Evolutionary conservation across 2,888 invertebrate species (phyloP).

Genomic region (Ophion slaviceki): DNA sequence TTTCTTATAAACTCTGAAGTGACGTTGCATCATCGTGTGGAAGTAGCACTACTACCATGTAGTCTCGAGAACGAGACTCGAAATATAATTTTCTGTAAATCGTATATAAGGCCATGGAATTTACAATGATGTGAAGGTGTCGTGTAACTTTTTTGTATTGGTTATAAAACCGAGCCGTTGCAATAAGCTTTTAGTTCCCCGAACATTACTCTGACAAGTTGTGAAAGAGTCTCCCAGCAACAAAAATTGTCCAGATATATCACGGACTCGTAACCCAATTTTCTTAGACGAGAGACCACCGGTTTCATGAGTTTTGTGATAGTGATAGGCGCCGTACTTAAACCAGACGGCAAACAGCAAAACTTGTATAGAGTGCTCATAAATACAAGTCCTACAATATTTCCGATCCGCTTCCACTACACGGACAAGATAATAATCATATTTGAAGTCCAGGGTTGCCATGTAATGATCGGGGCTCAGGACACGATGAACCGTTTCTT

Average conservation of each 20-base stretch:
- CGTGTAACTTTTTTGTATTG: too few relatives aligned
- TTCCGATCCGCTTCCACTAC: slow-evolving; percentile 63
- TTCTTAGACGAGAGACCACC: slow-evolving; percentile 31
- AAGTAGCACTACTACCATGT: too few relatives aligned
- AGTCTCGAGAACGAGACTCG: too few relatives aligned
- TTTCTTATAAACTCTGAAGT: too few relatives aligned
- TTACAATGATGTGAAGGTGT: too few relatives aligned
- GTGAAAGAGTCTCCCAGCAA: neutral
- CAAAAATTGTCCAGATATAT: slow-evolving; percentile 52
- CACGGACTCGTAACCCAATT: too few relatives aligned
- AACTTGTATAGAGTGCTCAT: slow-evolving; percentile 65
- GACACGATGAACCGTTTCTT: slow-evolving; percentile 26
- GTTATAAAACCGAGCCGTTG: too few relatives aligned
- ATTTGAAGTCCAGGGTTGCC: slow-evolving; percentile 43
- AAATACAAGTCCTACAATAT: slow-evolving; percentile 68
- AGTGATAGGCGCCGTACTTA: slow-evolving; percentile 68
- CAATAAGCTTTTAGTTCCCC: too few relatives aligned
- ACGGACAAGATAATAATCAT: slow-evolving; percentile 58
- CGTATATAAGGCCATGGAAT: too few relatives aligned
- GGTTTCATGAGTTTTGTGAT: slow-evolving; percentile 70
- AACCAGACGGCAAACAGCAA: slow-evolving; percentile 69
- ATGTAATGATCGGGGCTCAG: slow-evolving; percentile 32
- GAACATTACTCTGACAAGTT: too few relatives aligned
- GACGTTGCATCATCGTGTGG: too few relatives aligned
- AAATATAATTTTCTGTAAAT: too few relatives aligned